Conservation (phyloP, 2,797 vertebrate species). For the Pyrrhura leucotis region DNA sequence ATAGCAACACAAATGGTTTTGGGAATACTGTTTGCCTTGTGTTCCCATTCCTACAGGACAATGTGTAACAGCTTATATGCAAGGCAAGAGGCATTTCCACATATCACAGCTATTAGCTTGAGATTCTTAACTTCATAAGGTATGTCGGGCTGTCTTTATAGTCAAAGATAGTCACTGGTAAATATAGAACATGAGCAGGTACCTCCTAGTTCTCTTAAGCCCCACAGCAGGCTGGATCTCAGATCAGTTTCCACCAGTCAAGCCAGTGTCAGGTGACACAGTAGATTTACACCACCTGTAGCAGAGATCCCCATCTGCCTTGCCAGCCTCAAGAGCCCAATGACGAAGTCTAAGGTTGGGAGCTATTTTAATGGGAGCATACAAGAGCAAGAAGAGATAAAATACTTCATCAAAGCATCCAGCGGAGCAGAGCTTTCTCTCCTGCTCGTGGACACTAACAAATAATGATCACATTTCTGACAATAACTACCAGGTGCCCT, state of each 20-base stretch:
- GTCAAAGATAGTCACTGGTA: background rate
- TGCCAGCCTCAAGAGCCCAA: background rate
- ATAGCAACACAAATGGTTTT: background rate
- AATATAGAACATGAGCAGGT: background rate
- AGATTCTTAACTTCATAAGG: background rate
- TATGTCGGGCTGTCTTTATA: background rate
- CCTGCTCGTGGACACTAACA: background rate
- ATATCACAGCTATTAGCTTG: background rate
- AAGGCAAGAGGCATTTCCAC: background rate
- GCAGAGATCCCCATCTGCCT: background rate
- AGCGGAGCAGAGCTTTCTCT: background rate
- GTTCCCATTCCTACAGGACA: background rate
- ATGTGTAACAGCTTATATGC: background rate
- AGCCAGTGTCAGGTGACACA: background rate
- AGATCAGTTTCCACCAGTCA: background rate
- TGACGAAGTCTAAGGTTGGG: background rate
- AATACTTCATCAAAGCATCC: background rate
- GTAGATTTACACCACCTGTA: background rate
- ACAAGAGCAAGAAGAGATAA: background rate
- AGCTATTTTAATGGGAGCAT: background rate
- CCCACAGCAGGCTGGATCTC: background rate
- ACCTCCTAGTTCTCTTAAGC: background rate
- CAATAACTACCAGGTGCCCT: background rate
- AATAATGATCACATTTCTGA: background rate
- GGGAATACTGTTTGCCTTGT: background rate